Conservation (phyloP, 2,888 invertebrate genomes). For the Escarpia spicata region DNA sequence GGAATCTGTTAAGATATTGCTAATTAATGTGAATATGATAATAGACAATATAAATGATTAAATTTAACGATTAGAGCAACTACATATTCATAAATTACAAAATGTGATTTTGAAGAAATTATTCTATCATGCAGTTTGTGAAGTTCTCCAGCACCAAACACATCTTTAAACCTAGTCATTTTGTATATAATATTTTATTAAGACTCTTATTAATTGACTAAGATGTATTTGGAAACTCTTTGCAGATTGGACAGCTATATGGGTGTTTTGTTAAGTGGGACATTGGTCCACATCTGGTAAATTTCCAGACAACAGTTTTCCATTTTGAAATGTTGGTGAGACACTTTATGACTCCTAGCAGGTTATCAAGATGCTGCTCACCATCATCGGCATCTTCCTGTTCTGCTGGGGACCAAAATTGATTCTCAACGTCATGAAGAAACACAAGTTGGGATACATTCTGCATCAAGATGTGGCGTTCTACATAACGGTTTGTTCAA, state of each 20-base stretch:
- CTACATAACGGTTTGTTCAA: conserved; percentile 31
- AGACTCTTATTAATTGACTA: background rate
- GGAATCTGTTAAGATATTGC: too few species aligned
- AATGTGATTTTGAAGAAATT: too few species aligned
- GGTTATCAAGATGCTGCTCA: conserved; percentile 70
- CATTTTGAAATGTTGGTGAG: background rate
- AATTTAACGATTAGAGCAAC: too few species aligned
- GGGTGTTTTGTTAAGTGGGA: background rate
- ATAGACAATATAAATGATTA: too few species aligned
- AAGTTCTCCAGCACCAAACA: too few species aligned
- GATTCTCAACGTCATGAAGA: conserved; percentile 63
- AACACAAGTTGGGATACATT: conserved; percentile 30
- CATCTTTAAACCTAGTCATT: too few species aligned
- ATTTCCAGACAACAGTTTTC: background rate
- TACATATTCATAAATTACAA: too few species aligned
- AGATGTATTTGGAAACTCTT: background rate
- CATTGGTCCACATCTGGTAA: background rate
- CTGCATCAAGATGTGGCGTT: conserved; percentile 37
- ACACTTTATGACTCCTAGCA: conserved; percentile 48
- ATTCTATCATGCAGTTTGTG: too few species aligned
- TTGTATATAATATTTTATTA: background rate
- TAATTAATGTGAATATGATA: too few species aligned
- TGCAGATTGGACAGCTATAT: background rate
- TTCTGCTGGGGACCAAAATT: conserved; percentile 69
- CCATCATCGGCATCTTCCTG: conserved; percentile 67